Evolutionary conservation across 2,113 vertebrate genomes (phyloP), one percentile per base, ranked within the genome.

Genomic region (Crotalus viridis): DNA sequence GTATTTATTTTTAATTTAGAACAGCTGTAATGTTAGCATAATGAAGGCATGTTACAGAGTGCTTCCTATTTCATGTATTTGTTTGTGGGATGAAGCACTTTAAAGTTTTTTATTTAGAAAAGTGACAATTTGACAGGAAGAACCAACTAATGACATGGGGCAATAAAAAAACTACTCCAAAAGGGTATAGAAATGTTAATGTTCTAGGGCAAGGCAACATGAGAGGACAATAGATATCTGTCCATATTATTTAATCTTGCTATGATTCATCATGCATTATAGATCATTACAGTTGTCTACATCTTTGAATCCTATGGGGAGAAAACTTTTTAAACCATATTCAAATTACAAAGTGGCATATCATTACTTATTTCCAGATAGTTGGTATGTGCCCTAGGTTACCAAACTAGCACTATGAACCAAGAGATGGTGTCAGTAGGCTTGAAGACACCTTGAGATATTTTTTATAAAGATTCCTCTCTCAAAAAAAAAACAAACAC

Each of bases 1-100:
- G n/a, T 46, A 43, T 10, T 15, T 1, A 26, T 24, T 81, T 8
- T 85, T 10, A 55, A 95, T 96, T 95, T 81, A 94, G 93, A 96
- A 94, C 95, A 96, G 95, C 96, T 97, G 94, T 95, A 96, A 52
- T 94, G 94, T 94, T 93, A 95, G 89, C 89, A 52, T 94, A 94
- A 95, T 91, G 94, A 74, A 96, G 96, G 93, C 64, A 91, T 91
- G 87, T 51, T 64, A 95, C 89, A 74, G 48, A 95, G 87, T 95
- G 89, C 91, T 96, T 94, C 26, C 81, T 96, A 93, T 52, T 93
- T 74, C 92, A 81, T 92, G 46, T 61, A 55, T 85, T 2, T 81
- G 89, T 21, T 52, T 61, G 91, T 61, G 87, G 94, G 85, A 48
- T 1, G 33, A 0, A 7, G 24, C 26, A 21, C 52, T 43, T 57